Percentiles rank a stretch among this genome's conserved stretches.
These are phyloP conservation scores for Macrobrachium nipponense DNA, from an alignment of 1,140 invertebrate genomes.

Conservation along the genomic window DNA sequence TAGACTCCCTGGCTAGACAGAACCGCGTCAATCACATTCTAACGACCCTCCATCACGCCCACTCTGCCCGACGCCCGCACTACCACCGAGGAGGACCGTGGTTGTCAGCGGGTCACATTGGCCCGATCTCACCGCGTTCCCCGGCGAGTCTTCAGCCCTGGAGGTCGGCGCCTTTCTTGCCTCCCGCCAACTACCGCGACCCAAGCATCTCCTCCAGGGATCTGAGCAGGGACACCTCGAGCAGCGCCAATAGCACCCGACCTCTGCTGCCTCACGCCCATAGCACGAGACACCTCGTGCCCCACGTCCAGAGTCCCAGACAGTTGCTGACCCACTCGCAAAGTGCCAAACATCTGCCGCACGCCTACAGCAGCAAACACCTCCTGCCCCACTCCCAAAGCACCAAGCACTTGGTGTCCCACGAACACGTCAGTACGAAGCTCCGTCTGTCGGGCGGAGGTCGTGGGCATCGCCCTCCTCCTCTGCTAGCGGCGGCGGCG, in stretches of 20 bases:
- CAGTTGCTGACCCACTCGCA: too few species aligned
- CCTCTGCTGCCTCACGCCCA: conserved; percentile 40
- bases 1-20: conserved; percentile 47
- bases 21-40: conserved; percentile 61
- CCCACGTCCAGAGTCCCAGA: too few species aligned
- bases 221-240: conserved; percentile 61
- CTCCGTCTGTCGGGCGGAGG: background rate
- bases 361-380: background rate
- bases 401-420: too few species aligned
- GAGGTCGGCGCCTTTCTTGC: conserved; percentile 21
- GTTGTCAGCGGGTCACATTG: conserved; percentile 45
- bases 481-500: conserved; percentile 24
- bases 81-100: conserved; percentile 41
- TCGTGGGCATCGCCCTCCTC: conserved; percentile 19
- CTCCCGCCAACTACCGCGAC: conserved; percentile 32
- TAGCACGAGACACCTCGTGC: background rate
- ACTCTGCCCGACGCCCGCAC: conserved; percentile 35
- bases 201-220: conserved; percentile 59
- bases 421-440: too few species aligned
- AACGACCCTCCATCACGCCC: conserved; percentile 41
- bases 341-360: background rate
- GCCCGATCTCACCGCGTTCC: conserved; percentile 14
- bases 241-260: conserved; percentile 59
- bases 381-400: background rate
- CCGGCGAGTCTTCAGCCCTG: conserved; percentile 29